Conservation (phyloP, 1,140 invertebrate genomes). For the Brachionus manjavacas region DNA sequence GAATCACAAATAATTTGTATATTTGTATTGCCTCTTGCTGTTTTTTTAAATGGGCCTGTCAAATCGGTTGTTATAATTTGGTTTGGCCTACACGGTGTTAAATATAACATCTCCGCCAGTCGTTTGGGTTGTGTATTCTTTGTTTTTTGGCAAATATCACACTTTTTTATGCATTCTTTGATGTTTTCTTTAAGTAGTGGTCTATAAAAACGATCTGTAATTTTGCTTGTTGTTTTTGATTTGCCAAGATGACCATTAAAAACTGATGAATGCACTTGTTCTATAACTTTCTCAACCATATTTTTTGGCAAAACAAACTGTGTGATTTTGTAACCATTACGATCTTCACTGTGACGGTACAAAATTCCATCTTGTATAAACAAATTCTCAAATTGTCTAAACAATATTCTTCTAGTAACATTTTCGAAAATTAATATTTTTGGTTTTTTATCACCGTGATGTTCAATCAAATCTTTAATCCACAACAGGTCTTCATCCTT, state of each 20-base stretch:
- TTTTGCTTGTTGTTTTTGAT: neutral
- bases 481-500: too few species aligned
- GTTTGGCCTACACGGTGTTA: neutral
- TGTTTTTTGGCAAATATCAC: neutral
- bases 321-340: neutral
- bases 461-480: neutral
- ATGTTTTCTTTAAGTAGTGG: neutral
- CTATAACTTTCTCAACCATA: neutral
- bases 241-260: neutral
- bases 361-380: neutral
- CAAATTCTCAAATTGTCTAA: slow-evolving; percentile 9
- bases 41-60: neutral
- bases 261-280: neutral
- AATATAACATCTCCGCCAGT: neutral
- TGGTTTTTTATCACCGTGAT: slow-evolving; percentile 6
- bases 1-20: neutral
- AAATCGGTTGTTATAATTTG: neutral
- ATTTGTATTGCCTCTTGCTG: neutral
- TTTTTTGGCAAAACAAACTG: neutral
- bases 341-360: neutral
- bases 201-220: neutral
- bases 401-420: neutral
- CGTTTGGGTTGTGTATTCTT: neutral
- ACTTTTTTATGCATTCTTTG: neutral
- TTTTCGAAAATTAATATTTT: slow-evolving; percentile 31